phyloP scores from a whole-genome alignment of 1,140 invertebrate species.

The Brachionus calyciflorus region DNA sequence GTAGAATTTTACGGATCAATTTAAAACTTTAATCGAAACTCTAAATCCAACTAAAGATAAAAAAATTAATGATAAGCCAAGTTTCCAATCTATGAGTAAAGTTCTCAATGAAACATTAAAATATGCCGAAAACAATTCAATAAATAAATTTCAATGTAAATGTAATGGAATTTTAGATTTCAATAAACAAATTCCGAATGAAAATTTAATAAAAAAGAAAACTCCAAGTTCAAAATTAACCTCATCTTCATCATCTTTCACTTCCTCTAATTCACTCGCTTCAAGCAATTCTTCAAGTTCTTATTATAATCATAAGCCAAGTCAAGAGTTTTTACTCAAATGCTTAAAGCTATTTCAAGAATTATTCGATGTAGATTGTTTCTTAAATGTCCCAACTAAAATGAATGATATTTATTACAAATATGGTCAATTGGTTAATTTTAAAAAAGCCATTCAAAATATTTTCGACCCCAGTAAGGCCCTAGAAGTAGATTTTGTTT shows the following conservation, averaged over 20 bases:
- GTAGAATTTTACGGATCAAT: background rate
- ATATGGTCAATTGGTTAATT: slow-evolving; percentile 37
- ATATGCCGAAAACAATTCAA: background rate
- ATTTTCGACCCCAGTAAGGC: slow-evolving; percentile 22
- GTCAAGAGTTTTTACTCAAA: slow-evolving; percentile 26
- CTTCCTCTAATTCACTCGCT: background rate
- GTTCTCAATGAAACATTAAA: slow-evolving; percentile 9
- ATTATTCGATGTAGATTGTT: slow-evolving; percentile 46
- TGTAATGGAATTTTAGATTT: slow-evolving; percentile 15
- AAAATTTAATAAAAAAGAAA: background rate
- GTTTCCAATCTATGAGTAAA: background rate
- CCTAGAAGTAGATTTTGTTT: no score
- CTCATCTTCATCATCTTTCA: background rate
- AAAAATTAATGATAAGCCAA: background rate
- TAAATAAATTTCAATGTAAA: slow-evolving; percentile 42
- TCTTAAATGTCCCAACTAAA: slow-evolving; percentile 33
- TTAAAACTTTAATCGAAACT: slow-evolving; percentile 20
- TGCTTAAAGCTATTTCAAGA: slow-evolving; percentile 23
- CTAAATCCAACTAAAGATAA: background rate
- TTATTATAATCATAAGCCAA: background rate
- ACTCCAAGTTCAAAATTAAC: background rate
- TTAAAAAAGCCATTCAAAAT: slow-evolving; percentile 39
- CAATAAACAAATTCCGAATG: background rate
- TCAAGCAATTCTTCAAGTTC: background rate
- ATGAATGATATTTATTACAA: slow-evolving; percentile 45